A percentile compares a stretch with the other conserved stretches of the same genome.
Evolutionary conservation across 2,888 invertebrate genomes (phyloP).

Genomic region (Ditula angustiorana): DNA sequence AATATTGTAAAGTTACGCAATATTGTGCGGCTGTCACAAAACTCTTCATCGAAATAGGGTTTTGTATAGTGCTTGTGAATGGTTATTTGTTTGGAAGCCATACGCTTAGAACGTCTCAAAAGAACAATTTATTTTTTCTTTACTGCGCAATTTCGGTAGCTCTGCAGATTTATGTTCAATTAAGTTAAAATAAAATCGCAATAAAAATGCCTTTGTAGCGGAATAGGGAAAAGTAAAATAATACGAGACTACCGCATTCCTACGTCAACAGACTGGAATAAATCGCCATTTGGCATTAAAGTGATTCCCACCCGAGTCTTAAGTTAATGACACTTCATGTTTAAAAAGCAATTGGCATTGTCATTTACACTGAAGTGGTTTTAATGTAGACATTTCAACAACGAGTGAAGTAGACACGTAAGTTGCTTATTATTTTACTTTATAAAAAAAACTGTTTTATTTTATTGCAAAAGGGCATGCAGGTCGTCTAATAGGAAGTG

Average conservation of each 20-base stretch:
- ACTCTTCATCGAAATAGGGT: not conserved
- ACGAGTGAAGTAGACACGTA: too few species aligned
- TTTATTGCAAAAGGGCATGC: too few species aligned
- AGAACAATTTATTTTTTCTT: constrained; percentile 13
- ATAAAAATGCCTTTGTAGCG: constrained; percentile 23
- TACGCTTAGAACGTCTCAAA: constrained; percentile 19
- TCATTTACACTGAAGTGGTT: not conserved
- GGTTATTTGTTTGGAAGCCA: not conserved
- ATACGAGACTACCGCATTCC: constrained; percentile 17
- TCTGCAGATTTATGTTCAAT: constrained; percentile 33
- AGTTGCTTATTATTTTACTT: too few species aligned
- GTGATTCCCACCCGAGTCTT: not conserved
- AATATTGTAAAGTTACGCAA: constrained; percentile 1
- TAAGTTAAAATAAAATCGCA: constrained; percentile 34
- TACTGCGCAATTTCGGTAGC: constrained; percentile 12
- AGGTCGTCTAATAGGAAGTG: too few species aligned
- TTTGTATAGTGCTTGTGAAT: not conserved
- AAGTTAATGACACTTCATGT: not conserved
- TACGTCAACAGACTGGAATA: constrained; percentile 30
- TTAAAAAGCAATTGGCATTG: not conserved
- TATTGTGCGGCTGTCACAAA: not conserved
- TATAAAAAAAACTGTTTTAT: too few species aligned
- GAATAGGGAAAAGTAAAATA: constrained; percentile 20
- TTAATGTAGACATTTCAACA: not conserved
- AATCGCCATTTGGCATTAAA: constrained; percentile 27